Evolutionary conservation across 2,888 invertebrate species (phyloP), one percentile per base, ranked within the genome.

Genomic region (Omphaloscelis lunosa): DNA sequence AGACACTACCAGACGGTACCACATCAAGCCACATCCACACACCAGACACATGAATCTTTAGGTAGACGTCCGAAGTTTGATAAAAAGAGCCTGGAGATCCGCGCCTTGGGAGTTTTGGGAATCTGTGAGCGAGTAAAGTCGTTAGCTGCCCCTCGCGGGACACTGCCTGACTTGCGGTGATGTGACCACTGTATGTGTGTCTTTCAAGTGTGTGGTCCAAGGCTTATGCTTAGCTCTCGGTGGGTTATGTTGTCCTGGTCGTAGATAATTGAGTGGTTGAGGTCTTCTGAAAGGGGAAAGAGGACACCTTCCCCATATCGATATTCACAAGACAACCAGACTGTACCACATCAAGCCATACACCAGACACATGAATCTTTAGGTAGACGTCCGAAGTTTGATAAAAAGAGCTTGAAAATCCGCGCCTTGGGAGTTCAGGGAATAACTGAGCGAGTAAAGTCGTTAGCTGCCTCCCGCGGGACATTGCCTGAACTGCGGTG

Each of bases 1-100:
- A 51, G 51, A 51, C 51, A 51, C 20, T 2, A 2, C 51, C 51
- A 51, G 51, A 69, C 61, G 27, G 66, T 59, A 39, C 8, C 56
- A 39, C 11, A 72, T 62, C 58, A 41, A 65, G 23, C 9, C 34
- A 61, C 53, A 65, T 75, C 9, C 34, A 61, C 53, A 65, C 73
- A 63, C 51, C 84, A 84, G 86, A 86, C 82, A 88, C 75, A 69
- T 75, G 79, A 85, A 88, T 87, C 80, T 85, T 85, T 76, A 76
- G 62, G 63, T 75, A 69, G 69, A 59, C 72, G 56, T 63, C 72
- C 17, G 34, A 88, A 82, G 80, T 86, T 79, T 76, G 67, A 72
- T 72, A 77, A 80, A 87, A 86, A 82, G 80, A 67, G 48, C 72
- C 34, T 27, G 51, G 75, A 72, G 65, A 51, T 63, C 61, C 70